Conservation (phyloP, 2,113 vertebrate genomes). For the Marcusenius ussheri region DNA sequence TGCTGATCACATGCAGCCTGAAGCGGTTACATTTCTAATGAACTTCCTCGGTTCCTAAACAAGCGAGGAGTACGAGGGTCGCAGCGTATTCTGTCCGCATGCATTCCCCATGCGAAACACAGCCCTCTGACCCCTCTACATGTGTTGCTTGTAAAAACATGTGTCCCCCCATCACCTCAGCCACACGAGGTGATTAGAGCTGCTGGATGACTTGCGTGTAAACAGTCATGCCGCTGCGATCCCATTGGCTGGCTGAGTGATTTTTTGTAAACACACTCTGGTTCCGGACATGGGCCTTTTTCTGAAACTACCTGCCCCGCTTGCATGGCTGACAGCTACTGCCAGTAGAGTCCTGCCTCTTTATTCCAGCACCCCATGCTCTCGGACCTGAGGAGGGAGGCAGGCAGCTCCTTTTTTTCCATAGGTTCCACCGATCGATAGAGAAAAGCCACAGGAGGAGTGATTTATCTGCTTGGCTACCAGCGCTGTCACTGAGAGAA, state of each 20-base stretch:
- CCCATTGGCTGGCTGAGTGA: neutral
- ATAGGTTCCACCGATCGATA: constrained; percentile 78
- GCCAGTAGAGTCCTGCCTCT: constrained; percentile 53
- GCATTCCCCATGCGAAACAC: neutral
- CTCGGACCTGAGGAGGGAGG: constrained; percentile 56
- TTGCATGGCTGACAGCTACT: constrained; percentile 34
- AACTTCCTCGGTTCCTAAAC: neutral
- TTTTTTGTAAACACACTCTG: constrained; percentile 25
- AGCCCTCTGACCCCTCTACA: neutral
- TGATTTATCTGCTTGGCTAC: constrained; percentile 85
- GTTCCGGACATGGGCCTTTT: constrained; percentile 34
- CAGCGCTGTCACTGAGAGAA: constrained; percentile 81
- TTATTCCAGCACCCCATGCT: constrained; percentile 69
- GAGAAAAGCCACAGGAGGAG: constrained; percentile 70
- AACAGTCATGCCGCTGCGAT: neutral
- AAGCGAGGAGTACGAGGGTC: neutral
- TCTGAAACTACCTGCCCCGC: constrained; percentile 10
- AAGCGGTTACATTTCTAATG: neutral
- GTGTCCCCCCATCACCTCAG: neutral
- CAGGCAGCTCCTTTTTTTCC: constrained; percentile 62
- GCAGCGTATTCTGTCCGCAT: neutral
- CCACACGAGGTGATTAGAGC: neutral
- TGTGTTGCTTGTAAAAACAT: neutral
- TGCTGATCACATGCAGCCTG: neutral
- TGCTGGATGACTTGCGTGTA: neutral